phyloP scores from a whole-genome alignment of 2,113 vertebrate genomes.

The Neofelis nebulosa region DNA sequence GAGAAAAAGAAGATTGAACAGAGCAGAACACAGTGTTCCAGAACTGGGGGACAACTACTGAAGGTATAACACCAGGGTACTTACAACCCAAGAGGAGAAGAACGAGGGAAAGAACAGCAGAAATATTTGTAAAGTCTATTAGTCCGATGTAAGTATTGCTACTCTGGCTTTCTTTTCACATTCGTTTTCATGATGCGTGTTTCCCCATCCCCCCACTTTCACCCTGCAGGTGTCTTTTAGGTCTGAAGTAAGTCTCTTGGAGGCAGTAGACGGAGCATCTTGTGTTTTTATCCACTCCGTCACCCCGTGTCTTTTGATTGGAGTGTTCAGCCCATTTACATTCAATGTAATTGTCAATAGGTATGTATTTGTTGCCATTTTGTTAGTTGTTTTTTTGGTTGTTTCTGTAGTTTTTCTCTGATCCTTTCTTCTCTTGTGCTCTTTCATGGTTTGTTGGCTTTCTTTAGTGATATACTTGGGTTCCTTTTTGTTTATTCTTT shows the following conservation, averaged over 20 bases:
- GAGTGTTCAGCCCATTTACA: background rate
- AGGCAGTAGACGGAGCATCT: background rate
- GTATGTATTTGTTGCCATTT: background rate
- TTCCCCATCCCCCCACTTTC: background rate
- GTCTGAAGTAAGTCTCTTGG: background rate
- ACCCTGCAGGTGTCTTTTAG: background rate
- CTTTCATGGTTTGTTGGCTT: background rate
- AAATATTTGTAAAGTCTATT: background rate
- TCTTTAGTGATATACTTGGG: background rate
- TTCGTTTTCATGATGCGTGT: background rate
- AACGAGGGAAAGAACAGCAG: background rate
- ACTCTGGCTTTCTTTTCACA: background rate
- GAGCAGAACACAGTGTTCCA: background rate
- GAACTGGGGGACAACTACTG: background rate
- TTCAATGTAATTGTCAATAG: background rate
- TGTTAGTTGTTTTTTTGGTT: background rate
- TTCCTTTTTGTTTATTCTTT: background rate
- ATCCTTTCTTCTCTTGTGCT: background rate
- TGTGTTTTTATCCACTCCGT: background rate
- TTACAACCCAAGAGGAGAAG: too few relatives aligned
- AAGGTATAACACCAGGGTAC: background rate
- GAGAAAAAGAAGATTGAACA: background rate
- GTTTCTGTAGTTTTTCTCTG: background rate
- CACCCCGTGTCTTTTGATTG: background rate
- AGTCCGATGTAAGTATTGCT: background rate